Evolutionary conservation across 2,113 vertebrate species (phyloP).

Genomic region (Pteruthius melanotis): DNA sequence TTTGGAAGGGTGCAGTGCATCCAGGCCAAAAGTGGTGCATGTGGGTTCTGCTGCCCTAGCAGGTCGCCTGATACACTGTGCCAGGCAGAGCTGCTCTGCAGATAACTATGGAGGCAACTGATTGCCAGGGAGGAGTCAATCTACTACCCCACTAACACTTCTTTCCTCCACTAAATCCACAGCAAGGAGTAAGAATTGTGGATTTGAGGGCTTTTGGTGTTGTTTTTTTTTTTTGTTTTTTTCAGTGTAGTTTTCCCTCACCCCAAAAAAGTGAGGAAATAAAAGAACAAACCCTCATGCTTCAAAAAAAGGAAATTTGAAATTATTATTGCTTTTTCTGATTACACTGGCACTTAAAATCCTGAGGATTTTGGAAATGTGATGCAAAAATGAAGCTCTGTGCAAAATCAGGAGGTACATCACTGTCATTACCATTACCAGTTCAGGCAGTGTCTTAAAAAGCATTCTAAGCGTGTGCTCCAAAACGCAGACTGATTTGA

Average conservation of each 20-base stretch:
- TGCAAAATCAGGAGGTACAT: background rate
- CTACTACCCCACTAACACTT: background rate
- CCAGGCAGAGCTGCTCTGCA: background rate
- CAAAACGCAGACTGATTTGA: background rate
- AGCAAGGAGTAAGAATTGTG: background rate
- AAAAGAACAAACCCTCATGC: background rate
- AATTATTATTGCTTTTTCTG: background rate
- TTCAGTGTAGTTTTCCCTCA: accelerated
- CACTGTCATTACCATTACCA: background rate
- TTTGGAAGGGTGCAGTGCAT: background rate
- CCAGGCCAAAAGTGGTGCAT: background rate
- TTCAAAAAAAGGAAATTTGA: background rate
- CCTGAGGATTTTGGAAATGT: background rate
- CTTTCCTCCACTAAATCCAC: background rate
- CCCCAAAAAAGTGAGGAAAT: background rate
- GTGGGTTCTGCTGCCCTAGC: background rate
- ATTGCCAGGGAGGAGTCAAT: background rate
- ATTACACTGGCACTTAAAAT: background rate
- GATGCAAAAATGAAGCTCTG: background rate
- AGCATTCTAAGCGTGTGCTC: background rate
- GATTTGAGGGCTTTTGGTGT: background rate
- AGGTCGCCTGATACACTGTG: accelerated
- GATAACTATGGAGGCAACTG: background rate
- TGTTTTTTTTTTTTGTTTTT: background rate
- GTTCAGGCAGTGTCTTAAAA: background rate